These are phyloP conservation scores for Anguilla megastoma DNA, from an alignment of 2,797 vertebrate species.

Conservation along the genomic window DNA sequence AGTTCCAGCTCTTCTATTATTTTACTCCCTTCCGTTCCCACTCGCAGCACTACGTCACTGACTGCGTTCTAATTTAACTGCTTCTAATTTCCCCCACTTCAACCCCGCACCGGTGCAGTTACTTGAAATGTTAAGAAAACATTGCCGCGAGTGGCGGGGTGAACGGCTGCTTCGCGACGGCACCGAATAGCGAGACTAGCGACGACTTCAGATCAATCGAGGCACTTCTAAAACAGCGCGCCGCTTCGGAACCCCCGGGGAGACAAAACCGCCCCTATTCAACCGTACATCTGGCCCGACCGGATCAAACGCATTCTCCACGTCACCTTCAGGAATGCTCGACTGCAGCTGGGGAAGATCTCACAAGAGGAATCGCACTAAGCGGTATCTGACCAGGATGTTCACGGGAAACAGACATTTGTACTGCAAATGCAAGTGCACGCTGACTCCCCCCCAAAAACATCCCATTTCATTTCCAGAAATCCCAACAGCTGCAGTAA, in stretches of 20 bases:
- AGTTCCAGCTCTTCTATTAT: neutral
- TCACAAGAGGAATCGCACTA: conserved; percentile 7
- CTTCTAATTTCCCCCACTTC: neutral
- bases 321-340: conserved; percentile 7
- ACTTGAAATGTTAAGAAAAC: neutral
- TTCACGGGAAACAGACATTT: neutral
- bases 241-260: conserved; percentile 9
- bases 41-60: neutral
- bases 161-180: neutral
- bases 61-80: neutral
- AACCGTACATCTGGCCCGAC: conserved; percentile 13
- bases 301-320: conserved; percentile 18
- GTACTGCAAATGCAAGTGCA: neutral
- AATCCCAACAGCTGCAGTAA: conserved; percentile 4
- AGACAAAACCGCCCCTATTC: conserved; percentile 6
- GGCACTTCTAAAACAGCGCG: neutral
- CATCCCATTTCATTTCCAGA: neutral
- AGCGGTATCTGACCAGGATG: conserved; percentile 3
- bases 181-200: neutral
- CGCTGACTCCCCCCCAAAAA: neutral
- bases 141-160: neutral
- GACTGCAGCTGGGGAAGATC: conserved; percentile 1
- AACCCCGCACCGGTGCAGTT: neutral
- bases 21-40: neutral
- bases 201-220: conserved; percentile 1